A percentile compares a stretch with the other conserved stretches of the same genome.
These are phyloP conservation scores for Drosophila lacicola DNA, from an alignment of 2,888 invertebrate genomes.

Conservation along the genomic window DNA sequence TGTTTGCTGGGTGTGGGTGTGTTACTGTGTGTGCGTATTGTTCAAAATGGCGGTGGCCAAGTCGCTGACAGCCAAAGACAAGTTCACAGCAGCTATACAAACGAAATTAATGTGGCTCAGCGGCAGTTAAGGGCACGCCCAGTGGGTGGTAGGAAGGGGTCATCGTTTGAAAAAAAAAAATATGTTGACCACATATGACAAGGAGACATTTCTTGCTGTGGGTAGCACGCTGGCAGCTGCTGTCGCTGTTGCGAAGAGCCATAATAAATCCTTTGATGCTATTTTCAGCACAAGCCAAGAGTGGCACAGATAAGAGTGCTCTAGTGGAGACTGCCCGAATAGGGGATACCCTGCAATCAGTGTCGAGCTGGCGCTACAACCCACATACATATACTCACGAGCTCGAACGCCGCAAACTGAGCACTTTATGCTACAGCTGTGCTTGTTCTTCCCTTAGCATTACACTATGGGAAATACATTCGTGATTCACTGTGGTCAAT, in stretches of 20 bases:
- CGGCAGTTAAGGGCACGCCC: conserved; percentile 27
- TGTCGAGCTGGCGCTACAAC: too few relatives aligned
- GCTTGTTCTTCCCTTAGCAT: too few relatives aligned
- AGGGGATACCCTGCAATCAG: too few relatives aligned
- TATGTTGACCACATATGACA: conserved; percentile 48
- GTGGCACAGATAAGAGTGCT: conserved; percentile 30
- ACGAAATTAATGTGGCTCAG: conserved; percentile 51
- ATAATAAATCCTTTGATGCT: conserved; percentile 80
- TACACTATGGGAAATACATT: too few relatives aligned
- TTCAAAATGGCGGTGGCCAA: conserved; percentile 69
- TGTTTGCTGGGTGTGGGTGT: conserved; percentile 4
- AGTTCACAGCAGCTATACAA: conserved; percentile 37
- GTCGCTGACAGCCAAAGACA: conserved; percentile 56
- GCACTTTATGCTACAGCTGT: too few relatives aligned
- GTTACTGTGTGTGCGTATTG: conserved; percentile 21
- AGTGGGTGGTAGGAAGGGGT: neutral
- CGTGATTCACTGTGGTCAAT: too few relatives aligned
- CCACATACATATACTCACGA: too few relatives aligned
- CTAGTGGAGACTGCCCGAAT: too few relatives aligned
- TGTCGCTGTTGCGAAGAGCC: conserved; percentile 46
- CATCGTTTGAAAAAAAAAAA: conserved; percentile 4
- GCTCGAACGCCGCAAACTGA: too few relatives aligned
- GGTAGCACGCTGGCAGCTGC: conserved; percentile 28
- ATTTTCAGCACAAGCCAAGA: conserved; percentile 75
- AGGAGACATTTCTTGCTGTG: conserved; percentile 38